Percentiles rank a stretch among this genome's conserved stretches.
These are phyloP conservation scores for Phylloscopus whistleri DNA, from an alignment of 2,113 vertebrate genomes.

Conservation along the genomic window DNA sequence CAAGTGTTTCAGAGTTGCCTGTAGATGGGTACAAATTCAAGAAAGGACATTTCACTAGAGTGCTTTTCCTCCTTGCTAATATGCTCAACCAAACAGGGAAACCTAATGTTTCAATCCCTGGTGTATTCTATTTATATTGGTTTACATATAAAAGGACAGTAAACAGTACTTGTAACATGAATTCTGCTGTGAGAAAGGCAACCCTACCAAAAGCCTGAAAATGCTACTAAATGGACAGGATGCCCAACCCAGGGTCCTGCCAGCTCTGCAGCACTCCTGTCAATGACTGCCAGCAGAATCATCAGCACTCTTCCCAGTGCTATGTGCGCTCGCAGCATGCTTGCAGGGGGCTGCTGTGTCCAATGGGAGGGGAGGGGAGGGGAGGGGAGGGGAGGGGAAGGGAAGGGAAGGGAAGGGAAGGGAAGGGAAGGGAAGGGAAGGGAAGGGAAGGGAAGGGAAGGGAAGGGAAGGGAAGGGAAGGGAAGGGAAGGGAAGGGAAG, in stretches of 20 bases:
- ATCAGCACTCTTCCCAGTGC: background rate
- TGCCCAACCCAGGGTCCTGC: background rate
- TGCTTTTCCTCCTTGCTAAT: background rate
- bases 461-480: no score
- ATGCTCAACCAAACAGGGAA: background rate
- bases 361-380: no score
- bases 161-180: background rate
- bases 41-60: background rate
- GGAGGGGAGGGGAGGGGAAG: no score
- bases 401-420: no score
- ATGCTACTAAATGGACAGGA: background rate
- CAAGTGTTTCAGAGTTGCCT: background rate
- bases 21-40: background rate
- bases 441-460: no score
- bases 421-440: background rate
- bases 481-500: no score
- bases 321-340: background rate
- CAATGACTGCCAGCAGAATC: background rate
- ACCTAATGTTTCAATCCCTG: background rate
- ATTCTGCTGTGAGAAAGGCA: background rate
- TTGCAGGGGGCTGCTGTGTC: no score
- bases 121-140: background rate
- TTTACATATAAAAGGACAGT: background rate
- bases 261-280: background rate
- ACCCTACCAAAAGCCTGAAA: background rate